phyloP scores from a whole-genome alignment of 2,113 vertebrate species.

The Cyanoramphus novaezelandiae region DNA sequence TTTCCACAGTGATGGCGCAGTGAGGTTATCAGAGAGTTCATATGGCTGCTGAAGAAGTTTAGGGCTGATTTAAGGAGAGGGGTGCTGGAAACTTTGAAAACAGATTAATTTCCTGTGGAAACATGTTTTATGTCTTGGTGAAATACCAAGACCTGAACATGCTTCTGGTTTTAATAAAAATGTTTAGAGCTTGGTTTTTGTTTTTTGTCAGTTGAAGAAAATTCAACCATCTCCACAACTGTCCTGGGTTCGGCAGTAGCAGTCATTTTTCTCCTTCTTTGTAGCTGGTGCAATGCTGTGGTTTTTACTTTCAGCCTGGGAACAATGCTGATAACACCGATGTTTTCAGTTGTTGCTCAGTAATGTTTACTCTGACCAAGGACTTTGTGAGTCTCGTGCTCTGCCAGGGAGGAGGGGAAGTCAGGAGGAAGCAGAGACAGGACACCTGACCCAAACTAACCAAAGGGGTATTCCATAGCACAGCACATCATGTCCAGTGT shows the following conservation, averaged over 20 bases:
- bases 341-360: no score
- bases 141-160: conserved; percentile 20
- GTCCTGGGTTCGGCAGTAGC: neutral
- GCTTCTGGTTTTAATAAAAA: conserved; percentile 60
- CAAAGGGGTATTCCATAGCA: no score
- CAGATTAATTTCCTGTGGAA: conserved; percentile 56
- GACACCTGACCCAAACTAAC: no score
- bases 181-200: conserved; percentile 21
- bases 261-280: neutral
- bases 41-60: conserved; percentile 4
- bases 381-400: no score
- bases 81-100: conserved; percentile 27
- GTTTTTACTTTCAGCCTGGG: neutral
- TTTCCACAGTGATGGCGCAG: neutral
- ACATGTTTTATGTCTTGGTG: conserved; percentile 42
- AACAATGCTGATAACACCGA: no score
- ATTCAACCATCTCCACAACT: neutral
- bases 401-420: no score
- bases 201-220: conserved; percentile 24
- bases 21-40: conserved; percentile 40
- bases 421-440: no score
- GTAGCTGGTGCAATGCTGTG: neutral
- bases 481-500: no score
- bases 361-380: no score
- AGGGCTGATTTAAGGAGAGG: conserved; percentile 18